These are phyloP conservation scores for Ceratoteleas bidentatus DNA, from an alignment of 1,140 invertebrate species.

Conservation along the genomic window DNA sequence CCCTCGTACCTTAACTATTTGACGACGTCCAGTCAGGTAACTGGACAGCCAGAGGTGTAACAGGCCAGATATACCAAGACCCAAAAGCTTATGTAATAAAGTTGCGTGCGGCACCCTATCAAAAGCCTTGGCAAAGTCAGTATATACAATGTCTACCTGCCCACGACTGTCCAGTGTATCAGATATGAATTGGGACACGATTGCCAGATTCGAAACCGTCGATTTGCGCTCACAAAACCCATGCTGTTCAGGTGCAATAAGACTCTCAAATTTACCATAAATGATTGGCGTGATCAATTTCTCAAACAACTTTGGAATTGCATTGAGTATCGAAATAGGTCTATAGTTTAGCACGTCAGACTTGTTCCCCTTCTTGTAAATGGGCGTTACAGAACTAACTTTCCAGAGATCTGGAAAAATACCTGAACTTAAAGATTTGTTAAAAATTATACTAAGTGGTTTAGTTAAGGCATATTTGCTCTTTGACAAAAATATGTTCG, in stretches of 20 bases:
- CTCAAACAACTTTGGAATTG: not conserved
- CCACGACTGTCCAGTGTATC: not conserved
- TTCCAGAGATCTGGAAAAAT: not conserved
- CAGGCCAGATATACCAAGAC: too few relatives aligned
- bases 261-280: not conserved
- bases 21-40: too few relatives aligned
- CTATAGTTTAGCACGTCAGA: not conserved
- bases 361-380: not conserved
- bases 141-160: not conserved
- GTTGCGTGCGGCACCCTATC: not conserved
- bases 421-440: not conserved
- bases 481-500: not conserved
- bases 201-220: not conserved
- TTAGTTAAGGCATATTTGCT: not conserved
- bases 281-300: not conserved
- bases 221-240: not conserved
- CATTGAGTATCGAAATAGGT: not conserved
- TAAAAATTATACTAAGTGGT: not conserved
- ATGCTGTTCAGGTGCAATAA: not conserved
- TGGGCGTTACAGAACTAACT: not conserved
- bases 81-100: too few relatives aligned
- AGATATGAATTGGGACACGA: not conserved
- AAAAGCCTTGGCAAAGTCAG: not conserved
- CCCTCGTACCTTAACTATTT: too few relatives aligned
- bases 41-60: too few relatives aligned